Base-by-base conservation (phyloP, 2,113 vertebrate genomes). In the Phyllopteryx taeniolatus region DNA sequence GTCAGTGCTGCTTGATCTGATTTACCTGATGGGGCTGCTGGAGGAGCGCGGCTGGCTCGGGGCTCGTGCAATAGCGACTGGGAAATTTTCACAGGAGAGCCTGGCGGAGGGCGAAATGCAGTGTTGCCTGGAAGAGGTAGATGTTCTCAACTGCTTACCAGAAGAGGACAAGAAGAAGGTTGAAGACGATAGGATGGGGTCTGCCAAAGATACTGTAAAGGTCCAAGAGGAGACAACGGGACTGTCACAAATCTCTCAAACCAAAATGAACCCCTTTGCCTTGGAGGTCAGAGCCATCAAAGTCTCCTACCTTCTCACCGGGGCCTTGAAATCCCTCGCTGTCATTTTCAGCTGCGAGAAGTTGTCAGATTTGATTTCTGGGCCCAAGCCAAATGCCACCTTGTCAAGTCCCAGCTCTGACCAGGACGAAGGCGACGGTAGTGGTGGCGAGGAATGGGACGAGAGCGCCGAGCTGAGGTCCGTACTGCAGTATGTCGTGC, bases 401-500 rank as follows among this genome's bases (percentile, higher is more conserved):
- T 61, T 74, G 11, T 7, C 1, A 20, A 87, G 75, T 65, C 77
- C 84, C 5, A 78, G 77, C 70, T 51, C 68, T 9, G 87, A 88
- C 27, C 83, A 82, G 73, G 46, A 73, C 3, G 80, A 79, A 56
- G 8, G 71, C 1, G 70, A 60, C 0, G n/a, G n/a, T 14, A 78
- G 79, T 62, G 76, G 43, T 13, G 76, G 78, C 62, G 75, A 74
- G 43, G 76, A 79, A 39, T 84, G 76, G 82, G 90, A 92, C 59
- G 91, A 93, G 67, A 87, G 80, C 17, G 74, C 83, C 0, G 93
- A 94, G 78, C 85, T 93, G 70, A 77, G 88, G 22, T 89, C 91
- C 1, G 92, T 93, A 68, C 85, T 93, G 60, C 93, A 94, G 87
- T 92, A 92, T 44, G 85, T 94, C 72, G 91, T 94, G 75, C 91